Evolutionary conservation across 1,140 invertebrate species (phyloP).

Genomic region (Acromyrmex echinatior): DNA sequence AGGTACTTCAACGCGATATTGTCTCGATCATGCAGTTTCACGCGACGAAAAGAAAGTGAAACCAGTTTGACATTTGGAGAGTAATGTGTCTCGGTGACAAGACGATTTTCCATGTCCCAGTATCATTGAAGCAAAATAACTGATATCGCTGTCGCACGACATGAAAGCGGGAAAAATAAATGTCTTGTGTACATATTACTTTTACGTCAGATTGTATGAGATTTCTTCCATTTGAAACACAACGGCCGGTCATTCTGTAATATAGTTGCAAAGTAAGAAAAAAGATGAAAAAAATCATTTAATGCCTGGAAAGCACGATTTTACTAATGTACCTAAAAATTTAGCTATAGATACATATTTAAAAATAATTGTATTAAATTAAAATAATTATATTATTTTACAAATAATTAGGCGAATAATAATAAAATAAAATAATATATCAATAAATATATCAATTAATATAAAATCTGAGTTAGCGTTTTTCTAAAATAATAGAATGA

Average conservation of each 20-base stretch:
- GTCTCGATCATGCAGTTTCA: conserved; percentile 66
- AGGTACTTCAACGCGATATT: conserved; percentile 69
- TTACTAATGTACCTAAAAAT: too few species aligned
- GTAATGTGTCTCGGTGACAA: not conserved
- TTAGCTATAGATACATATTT: too few species aligned
- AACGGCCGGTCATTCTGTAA: too few species aligned
- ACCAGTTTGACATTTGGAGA: conserved; percentile 64
- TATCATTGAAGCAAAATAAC: conserved; percentile 15
- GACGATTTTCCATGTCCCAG: conserved; percentile 1
- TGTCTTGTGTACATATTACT: not conserved
- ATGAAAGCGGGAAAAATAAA: not conserved
- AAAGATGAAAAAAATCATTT: too few species aligned
- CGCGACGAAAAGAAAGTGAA: conserved; percentile 69
- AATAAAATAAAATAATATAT: too few species aligned
- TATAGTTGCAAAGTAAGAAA: too few species aligned
- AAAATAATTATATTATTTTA: too few species aligned
- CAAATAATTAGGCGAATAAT: too few species aligned
- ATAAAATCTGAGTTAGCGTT: not conserved
- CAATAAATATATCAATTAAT: too few species aligned
- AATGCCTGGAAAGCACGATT: too few species aligned
- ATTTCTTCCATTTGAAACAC: conserved; percentile 15
- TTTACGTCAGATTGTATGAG: not conserved
- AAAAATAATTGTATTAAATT: too few species aligned
- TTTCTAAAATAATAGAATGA: not conserved
- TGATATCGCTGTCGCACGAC: not conserved